Conservation (phyloP, 2,797 vertebrate species). For the Spheniscus humboldti region DNA sequence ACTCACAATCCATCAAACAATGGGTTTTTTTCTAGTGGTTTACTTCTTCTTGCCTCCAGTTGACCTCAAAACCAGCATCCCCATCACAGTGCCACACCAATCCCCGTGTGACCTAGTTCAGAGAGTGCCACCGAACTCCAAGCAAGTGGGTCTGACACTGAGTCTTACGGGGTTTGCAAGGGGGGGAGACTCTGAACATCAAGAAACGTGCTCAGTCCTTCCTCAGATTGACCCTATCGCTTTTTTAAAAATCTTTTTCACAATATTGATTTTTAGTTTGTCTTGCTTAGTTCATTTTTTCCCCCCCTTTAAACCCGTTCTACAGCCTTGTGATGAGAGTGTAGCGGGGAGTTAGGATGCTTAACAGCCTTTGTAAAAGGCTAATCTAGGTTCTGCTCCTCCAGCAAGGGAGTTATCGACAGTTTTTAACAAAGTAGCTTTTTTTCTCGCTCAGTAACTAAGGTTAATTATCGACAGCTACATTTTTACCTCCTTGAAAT, state of each 20-base stretch:
- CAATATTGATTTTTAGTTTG: not conserved
- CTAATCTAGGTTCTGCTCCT: not conserved
- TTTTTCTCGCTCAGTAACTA: not conserved
- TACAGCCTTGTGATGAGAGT: accelerated
- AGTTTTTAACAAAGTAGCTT: not conserved
- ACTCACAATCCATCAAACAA: not conserved
- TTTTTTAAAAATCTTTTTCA: not conserved
- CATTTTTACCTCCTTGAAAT: not conserved
- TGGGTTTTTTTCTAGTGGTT: not conserved
- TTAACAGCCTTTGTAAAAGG: not conserved
- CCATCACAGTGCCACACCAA: not conserved
- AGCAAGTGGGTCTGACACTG: accelerated
- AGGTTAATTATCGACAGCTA: not conserved
- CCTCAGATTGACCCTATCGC: not conserved
- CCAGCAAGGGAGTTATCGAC: accelerated
- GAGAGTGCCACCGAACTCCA: not conserved
- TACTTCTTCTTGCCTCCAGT: not conserved
- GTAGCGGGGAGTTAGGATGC: accelerated
- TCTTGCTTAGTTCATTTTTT: not conserved
- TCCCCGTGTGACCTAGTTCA: not conserved
- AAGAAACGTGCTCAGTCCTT: not conserved
- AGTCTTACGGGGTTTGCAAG: not conserved
- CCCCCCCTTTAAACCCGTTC: not conserved
- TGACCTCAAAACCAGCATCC: not conserved
- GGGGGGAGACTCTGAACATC: not conserved